Evolutionary conservation across 2,888 invertebrate species (phyloP), one percentile per base, ranked within the genome.

Genomic region (Ptychoptera contaminata): DNA sequence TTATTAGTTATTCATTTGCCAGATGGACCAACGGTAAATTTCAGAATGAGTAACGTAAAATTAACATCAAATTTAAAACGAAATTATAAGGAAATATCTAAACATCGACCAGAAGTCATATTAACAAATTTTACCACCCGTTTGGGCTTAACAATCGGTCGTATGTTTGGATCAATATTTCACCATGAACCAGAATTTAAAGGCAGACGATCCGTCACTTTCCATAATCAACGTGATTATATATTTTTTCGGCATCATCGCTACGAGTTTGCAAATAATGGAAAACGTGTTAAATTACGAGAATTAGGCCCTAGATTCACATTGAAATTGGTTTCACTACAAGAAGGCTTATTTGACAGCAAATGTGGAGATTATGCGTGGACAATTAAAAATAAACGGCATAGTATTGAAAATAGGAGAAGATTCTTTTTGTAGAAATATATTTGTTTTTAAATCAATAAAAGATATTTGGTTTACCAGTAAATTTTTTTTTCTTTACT

Each of bases 301-400:
- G 98, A 99, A 65, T 66, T 98, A n/a, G 98, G 98, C 0, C 98
- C 98, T 0, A 71, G 96, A 52, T 98, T 99, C 67, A 99, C 98
- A 0, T 67, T 98, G 34, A 87, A 87, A 61, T 67, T 98, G 49
- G 73, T 85, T 49, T 94, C 92, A 1, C 67, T 98, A 38, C 98
- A 98, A 62, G 88, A 91, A 60, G 98, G 98, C 42, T 91, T 92
- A 0, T 98, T 98, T 66, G 93, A 97, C 66, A 87, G 92, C 41
- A 93, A 94, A 67, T 83, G 79, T 55, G 98, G 97, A 1, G 92
- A 98, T 63, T 99, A 85, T 62, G 88, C 94, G 62, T 99, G 96
- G 94, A 82, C 92, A 52, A 82, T 85, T 54, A 77, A 81, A 45
- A 88, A 90, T 49, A 78, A 90, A 63, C 71, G 97, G 16, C 94